These are phyloP conservation scores for Apotomis turbidana DNA, from an alignment of 2,888 invertebrate species.

Conservation along the genomic window DNA sequence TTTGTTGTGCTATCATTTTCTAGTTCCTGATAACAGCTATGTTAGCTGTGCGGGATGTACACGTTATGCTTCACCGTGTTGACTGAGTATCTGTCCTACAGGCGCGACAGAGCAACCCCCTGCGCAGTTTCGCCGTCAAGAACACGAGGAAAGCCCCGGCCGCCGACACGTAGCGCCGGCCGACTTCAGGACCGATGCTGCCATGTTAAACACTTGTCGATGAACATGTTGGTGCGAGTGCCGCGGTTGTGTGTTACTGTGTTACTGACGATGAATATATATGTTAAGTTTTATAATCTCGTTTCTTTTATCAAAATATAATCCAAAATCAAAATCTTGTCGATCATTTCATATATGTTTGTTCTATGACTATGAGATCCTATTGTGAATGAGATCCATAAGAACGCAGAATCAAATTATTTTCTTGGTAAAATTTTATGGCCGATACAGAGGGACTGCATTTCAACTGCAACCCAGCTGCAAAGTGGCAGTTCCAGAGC, in stretches of 20 bases:
- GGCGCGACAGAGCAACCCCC: slow-evolving; percentile 87
- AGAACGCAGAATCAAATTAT: no score
- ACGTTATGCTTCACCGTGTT: not conserved
- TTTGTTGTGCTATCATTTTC: no score
- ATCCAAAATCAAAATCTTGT: no score
- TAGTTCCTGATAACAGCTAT: no score
- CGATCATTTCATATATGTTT: no score
- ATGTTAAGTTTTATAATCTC: slow-evolving; percentile 15
- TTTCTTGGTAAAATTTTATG: no score
- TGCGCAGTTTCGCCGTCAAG: slow-evolving; percentile 86
- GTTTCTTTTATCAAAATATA: not conserved
- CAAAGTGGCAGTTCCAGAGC: no score
- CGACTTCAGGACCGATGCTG: not conserved
- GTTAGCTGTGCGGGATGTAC: no score
- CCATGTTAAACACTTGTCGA: not conserved
- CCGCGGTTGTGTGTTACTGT: not conserved
- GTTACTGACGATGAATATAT: slow-evolving; percentile 16
- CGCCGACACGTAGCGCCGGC: slow-evolving; percentile 60
- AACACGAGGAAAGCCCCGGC: slow-evolving; percentile 74
- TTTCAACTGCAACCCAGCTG: no score
- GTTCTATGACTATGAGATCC: no score
- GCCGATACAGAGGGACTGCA: no score
- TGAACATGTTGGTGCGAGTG: not conserved
- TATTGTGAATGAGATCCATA: no score
- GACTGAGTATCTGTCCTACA: slow-evolving; percentile 61